These are phyloP conservation scores for Heliconius charithonia DNA, from an alignment of 2,888 invertebrate species.

Conservation along the genomic window DNA sequence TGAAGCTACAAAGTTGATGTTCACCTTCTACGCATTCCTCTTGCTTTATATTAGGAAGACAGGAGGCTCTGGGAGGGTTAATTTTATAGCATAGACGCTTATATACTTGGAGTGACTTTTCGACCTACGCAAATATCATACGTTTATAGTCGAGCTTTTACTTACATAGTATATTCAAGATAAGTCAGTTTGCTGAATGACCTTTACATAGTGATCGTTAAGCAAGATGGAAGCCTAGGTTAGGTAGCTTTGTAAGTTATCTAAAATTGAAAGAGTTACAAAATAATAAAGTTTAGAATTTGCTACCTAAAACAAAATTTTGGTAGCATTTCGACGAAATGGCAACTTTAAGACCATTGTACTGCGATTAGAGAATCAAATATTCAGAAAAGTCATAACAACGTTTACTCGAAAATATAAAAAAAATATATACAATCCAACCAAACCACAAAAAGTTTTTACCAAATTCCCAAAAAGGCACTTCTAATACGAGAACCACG, in stretches of 20 bases:
- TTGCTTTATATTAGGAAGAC: too few species aligned
- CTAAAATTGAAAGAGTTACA: neutral
- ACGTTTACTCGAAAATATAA: constrained; percentile 25
- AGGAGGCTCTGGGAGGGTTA: too few species aligned
- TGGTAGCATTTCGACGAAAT: neutral
- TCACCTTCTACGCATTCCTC: too few species aligned
- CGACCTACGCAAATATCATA: neutral
- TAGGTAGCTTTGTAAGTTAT: neutral
- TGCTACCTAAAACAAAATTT: neutral
- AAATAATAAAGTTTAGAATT: constrained; percentile 4
- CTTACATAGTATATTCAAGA: neutral
- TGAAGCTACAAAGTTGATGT: neutral
- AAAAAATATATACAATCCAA: constrained; percentile 18
- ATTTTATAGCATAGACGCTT: neutral
- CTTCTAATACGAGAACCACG: constrained; percentile 32
- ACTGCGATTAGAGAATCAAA: neutral
- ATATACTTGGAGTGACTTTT: neutral
- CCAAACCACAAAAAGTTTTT: constrained; percentile 28
- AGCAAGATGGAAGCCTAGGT: neutral
- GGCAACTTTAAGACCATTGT: constrained; percentile 9
- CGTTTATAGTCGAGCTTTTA: neutral
- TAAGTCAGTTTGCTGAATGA: neutral
- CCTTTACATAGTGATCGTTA: neutral
- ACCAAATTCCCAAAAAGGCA: constrained; percentile 30
- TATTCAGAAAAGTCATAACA: constrained; percentile 25